phyloP scores from a whole-genome alignment of 37 sponge, comb jelly and placozoan genomes.

The Eunapius fragilis region DNA sequence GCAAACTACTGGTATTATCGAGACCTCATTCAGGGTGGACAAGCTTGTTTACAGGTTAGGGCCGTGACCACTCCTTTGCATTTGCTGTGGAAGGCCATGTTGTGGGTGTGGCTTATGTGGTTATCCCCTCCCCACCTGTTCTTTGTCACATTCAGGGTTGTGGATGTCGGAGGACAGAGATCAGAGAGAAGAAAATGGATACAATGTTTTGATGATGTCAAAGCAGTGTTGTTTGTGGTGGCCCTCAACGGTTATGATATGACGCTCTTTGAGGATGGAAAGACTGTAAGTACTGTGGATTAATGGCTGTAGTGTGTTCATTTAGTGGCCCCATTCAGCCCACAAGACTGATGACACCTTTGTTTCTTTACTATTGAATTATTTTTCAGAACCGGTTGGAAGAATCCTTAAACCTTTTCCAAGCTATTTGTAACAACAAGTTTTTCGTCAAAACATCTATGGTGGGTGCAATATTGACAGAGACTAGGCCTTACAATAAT shows the following conservation, averaged over 20 bases:
- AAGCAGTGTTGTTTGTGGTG: slow-evolving; percentile 94
- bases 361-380: neutral
- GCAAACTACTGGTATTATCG: slow-evolving; percentile 94
- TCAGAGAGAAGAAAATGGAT: slow-evolving; percentile 99
- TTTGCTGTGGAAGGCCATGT: neutral
- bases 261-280: slow-evolving; percentile 92
- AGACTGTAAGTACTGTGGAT: slow-evolving; percentile 65
- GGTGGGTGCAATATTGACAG: slow-evolving; percentile 53
- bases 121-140: neutral
- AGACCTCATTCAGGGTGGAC: slow-evolving; percentile 89
- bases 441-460: slow-evolving; percentile 95
- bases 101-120: neutral
- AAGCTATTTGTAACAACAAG: slow-evolving; percentile 98
- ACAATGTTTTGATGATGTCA: slow-evolving; percentile 99
- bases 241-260: slow-evolving; percentile 98
- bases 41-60: slow-evolving; percentile 87
- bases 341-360: neutral
- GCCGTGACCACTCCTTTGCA: too few species aligned
- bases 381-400: slow-evolving; percentile 88
- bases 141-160: slow-evolving; percentile 56
- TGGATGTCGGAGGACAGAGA: slow-evolving; percentile 98
- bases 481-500: neutral
- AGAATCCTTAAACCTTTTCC: slow-evolving; percentile 91
- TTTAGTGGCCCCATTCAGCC: too few species aligned
- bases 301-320: neutral